Conservation (phyloP, 1,140 invertebrate species). For the Heliothis virescens region DNA sequence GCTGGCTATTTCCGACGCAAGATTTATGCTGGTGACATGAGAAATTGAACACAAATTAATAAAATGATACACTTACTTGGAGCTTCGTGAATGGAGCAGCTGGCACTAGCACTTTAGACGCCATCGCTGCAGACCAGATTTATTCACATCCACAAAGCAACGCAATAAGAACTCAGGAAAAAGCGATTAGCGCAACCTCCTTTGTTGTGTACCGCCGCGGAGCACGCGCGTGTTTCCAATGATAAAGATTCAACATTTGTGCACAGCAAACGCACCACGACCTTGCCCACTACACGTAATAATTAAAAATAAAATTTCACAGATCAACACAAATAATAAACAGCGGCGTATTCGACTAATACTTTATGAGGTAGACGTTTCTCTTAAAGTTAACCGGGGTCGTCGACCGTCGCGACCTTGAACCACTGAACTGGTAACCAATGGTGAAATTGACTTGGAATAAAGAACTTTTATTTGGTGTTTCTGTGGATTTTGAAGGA, state of each 20-base stretch:
- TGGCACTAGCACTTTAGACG: slow-evolving; percentile 82
- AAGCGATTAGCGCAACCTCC: slow-evolving; percentile 55
- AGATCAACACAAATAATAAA: slow-evolving; percentile 64
- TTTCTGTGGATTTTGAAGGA: slow-evolving; percentile 59
- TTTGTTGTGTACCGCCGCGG: slow-evolving; percentile 71
- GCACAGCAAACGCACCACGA: slow-evolving; percentile 64
- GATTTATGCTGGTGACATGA: slow-evolving; percentile 4
- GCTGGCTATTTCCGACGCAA: slow-evolving; percentile 20
- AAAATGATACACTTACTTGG: slow-evolving; percentile 66
- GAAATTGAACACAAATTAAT: slow-evolving; percentile 32
- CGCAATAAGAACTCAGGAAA: slow-evolving; percentile 35
- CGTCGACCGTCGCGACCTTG: slow-evolving; percentile 72
- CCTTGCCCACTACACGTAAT: slow-evolving; percentile 77
- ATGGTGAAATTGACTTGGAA: slow-evolving; percentile 58
- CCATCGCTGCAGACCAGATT: slow-evolving; percentile 64
- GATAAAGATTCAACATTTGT: slow-evolving; percentile 75
- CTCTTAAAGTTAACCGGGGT: slow-evolving; percentile 55
- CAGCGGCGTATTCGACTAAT: slow-evolving; percentile 58
- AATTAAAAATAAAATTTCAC: slow-evolving; percentile 79
- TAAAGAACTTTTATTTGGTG: slow-evolving; percentile 59
- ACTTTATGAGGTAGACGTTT: slow-evolving; percentile 68
- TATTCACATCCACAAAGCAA: slow-evolving; percentile 36
- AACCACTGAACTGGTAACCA: slow-evolving; percentile 61
- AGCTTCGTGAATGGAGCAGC: slow-evolving; percentile 76
- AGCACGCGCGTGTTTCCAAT: slow-evolving; percentile 72